Percentiles rank a stretch among this genome's conserved stretches.
These are phyloP conservation scores for Catocala sponsa DNA, from an alignment of 2,888 invertebrate species.

Conservation along the genomic window DNA sequence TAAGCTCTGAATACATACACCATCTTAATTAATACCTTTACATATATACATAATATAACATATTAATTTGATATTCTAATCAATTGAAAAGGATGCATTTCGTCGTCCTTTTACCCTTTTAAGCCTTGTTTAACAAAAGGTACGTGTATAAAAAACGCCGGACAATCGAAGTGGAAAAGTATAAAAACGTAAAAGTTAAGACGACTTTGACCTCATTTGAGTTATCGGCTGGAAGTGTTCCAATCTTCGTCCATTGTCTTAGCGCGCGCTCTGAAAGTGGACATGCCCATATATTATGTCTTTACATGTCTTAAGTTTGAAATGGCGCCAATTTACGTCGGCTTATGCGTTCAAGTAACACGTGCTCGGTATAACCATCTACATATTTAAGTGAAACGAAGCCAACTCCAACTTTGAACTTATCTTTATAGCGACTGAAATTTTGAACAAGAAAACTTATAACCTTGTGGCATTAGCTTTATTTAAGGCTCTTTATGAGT, in stretches of 20 bases:
- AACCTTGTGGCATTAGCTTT: conserved; percentile 1
- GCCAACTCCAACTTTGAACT: conserved; percentile 36
- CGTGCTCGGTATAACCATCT: conserved; percentile 29
- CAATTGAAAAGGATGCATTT: no score
- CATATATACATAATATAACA: no score
- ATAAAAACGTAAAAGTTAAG: conserved; percentile 57
- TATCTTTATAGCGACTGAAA: conserved; percentile 26
- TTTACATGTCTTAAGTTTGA: conserved; percentile 55
- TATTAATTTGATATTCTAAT: no score
- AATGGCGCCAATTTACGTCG: conserved; percentile 54
- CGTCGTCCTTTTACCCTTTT: no score
- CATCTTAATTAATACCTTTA: no score
- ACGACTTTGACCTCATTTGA: conserved; percentile 76
- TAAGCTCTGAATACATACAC: no score
- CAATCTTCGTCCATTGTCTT: conserved; percentile 75
- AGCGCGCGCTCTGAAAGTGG: conserved; percentile 58
- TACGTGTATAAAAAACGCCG: conserved; percentile 25
- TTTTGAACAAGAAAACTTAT: conserved; percentile 30
- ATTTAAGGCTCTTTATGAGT: background rate
- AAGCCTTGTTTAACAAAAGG: conserved; percentile 18
- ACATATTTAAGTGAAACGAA: conserved; percentile 30
- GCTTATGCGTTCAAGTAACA: conserved; percentile 32
- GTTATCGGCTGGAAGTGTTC: conserved; percentile 77
- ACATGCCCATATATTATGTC: conserved; percentile 57
- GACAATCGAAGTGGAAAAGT: conserved; percentile 33